phyloP scores from a whole-genome alignment of 1,140 invertebrate species.

The Lasioglossum albipes region DNA sequence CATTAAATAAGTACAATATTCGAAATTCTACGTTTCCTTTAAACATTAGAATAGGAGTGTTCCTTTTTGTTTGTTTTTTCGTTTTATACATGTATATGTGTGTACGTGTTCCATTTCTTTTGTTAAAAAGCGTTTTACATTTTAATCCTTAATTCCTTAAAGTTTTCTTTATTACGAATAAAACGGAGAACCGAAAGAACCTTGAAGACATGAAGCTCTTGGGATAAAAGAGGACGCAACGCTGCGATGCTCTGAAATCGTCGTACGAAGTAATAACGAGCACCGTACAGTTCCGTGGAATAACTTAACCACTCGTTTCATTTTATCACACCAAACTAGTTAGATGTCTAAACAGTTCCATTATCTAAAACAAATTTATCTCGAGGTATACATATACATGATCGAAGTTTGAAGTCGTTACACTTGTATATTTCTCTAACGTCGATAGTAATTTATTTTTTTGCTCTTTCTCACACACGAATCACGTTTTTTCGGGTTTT shows the following conservation, averaged over 20 bases:
- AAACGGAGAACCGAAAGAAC: slow-evolving; percentile 27
- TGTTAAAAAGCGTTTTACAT: slow-evolving; percentile 73
- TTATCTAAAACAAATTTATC: slow-evolving; percentile 37
- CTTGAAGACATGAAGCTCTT: slow-evolving; percentile 44
- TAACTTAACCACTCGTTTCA: slow-evolving; percentile 54
- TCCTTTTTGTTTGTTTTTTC: slow-evolving; percentile 39
- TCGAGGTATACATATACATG: slow-evolving; percentile 48
- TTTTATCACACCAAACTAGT: slow-evolving; percentile 45
- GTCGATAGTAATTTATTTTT: slow-evolving; percentile 9
- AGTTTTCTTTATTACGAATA: slow-evolving; percentile 20
- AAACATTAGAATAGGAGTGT: slow-evolving; percentile 68
- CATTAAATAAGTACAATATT: slow-evolving; percentile 70
- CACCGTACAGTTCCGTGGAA: slow-evolving; percentile 37
- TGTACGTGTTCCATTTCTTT: background rate
- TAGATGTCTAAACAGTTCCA: slow-evolving; percentile 34
- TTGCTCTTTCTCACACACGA: slow-evolving; percentile 38
- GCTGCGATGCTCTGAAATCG: slow-evolving; percentile 47
- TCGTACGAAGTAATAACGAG: slow-evolving; percentile 28
- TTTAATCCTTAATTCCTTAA: slow-evolving; percentile 57
- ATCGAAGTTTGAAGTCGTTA: slow-evolving; percentile 49
- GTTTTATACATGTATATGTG: slow-evolving; percentile 53
- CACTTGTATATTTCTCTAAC: slow-evolving; percentile 39
- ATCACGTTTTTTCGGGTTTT: slow-evolving; percentile 30
- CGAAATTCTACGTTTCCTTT: slow-evolving; percentile 68
- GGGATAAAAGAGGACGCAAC: slow-evolving; percentile 36